Conservation (phyloP, 1,140 invertebrate species). For the Drosophila orosa region DNA sequence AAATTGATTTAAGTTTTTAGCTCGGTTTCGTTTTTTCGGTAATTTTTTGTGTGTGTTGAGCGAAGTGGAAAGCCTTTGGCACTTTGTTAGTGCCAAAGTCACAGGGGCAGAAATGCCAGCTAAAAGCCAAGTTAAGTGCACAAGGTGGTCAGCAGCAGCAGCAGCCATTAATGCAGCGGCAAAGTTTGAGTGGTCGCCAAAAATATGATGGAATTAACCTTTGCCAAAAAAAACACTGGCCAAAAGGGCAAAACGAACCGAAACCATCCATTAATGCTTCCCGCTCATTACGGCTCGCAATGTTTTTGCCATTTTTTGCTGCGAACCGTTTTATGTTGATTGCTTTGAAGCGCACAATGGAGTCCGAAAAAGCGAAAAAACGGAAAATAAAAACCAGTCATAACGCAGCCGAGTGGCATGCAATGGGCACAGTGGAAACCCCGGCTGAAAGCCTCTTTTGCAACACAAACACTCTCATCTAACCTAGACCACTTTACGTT, state of each 20-base stretch:
- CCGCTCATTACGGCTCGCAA: conserved; percentile 37
- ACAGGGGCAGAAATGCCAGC: conserved; percentile 43
- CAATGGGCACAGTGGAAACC: conserved; percentile 31
- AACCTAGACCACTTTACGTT: conserved; percentile 61
- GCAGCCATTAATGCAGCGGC: conserved; percentile 29
- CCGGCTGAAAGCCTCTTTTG: conserved; percentile 61
- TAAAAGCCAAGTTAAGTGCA: conserved; percentile 50
- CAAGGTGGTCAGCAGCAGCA: conserved; percentile 30
- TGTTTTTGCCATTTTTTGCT: conserved; percentile 41
- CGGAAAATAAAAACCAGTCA: conserved; percentile 25
- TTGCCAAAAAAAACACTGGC: background rate
- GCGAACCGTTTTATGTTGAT: conserved; percentile 59
- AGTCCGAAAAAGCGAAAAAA: conserved; percentile 8
- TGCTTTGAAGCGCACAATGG: conserved; percentile 66
- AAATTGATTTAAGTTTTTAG: conserved; percentile 73
- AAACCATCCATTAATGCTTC: conserved; percentile 12
- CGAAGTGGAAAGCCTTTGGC: conserved; percentile 41
- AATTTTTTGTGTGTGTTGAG: conserved; percentile 10
- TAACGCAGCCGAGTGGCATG: conserved; percentile 29
- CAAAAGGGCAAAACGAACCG: conserved; percentile 14
- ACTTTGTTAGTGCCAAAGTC: conserved; percentile 45
- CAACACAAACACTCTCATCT: conserved; percentile 49
- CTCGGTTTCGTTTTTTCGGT: background rate
- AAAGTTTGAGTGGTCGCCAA: conserved; percentile 18
- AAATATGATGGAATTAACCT: conserved; percentile 44